phyloP scores from a whole-genome alignment of 2,113 vertebrate species.

The Natator depressus region DNA sequence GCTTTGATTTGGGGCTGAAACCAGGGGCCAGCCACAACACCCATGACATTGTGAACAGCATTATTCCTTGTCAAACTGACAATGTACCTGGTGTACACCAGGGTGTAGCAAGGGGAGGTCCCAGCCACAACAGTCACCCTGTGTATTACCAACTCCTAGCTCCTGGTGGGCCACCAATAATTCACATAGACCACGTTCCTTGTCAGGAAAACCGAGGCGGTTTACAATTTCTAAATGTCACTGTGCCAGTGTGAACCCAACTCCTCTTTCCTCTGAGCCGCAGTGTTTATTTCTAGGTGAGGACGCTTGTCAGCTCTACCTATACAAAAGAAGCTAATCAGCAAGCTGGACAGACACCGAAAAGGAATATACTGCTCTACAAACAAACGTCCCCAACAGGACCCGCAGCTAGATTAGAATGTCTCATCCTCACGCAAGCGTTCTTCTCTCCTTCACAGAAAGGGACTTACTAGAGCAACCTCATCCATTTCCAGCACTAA shows the following conservation, averaged over 20 bases:
- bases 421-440: not conserved
- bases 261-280: conserved; percentile 44
- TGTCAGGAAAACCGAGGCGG: conserved; percentile 36
- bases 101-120: too few relatives aligned
- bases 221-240: conserved; percentile 62
- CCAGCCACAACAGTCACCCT: not conserved
- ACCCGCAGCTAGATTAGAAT: conserved; percentile 30
- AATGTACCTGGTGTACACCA: too few relatives aligned
- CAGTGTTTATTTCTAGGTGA: conserved; percentile 57
- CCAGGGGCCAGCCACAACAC: too few relatives aligned
- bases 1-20: too few relatives aligned
- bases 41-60: too few relatives aligned
- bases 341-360: conserved; percentile 32
- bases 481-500: not conserved
- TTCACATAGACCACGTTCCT: conserved; percentile 60
- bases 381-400: not conserved
- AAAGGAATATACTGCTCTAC: not conserved
- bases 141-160: not conserved
- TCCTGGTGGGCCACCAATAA: conserved; percentile 43
- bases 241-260: conserved; percentile 48
- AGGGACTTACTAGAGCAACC: not conserved
- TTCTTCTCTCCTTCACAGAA: not conserved
- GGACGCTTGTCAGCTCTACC: conserved; percentile 33
- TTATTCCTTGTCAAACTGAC: too few relatives aligned
- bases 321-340: conserved; percentile 57